phyloP scores from a whole-genome alignment of 64 coral and sea anemone genomes.

The Montipora efflorescens region DNA sequence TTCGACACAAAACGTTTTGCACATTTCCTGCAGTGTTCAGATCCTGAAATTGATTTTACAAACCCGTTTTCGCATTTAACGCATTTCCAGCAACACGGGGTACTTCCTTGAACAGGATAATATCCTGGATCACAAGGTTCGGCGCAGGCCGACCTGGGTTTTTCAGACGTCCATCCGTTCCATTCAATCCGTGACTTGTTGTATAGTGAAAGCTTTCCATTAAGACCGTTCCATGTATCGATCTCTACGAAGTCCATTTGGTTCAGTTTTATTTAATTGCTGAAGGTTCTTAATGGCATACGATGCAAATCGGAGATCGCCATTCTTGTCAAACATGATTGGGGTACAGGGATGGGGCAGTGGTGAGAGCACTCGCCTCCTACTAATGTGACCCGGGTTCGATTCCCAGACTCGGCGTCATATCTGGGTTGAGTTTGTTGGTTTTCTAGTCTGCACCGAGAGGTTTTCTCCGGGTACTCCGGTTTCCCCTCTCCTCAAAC shows the following conservation, averaged over 20 bases:
- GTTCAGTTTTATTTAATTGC: background rate
- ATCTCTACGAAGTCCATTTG: conserved; percentile 85
- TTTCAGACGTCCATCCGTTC: conserved; percentile 58
- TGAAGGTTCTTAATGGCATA: conserved; percentile 92
- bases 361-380: too few relatives aligned
- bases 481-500: too few relatives aligned
- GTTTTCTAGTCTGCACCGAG: too few relatives aligned
- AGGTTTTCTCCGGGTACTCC: too few relatives aligned
- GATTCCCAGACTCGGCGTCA: too few relatives aligned
- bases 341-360: background rate
- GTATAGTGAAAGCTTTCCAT: conserved; percentile 39
- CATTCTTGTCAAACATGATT: conserved; percentile 77
- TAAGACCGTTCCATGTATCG: conserved; percentile 73
- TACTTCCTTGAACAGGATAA: conserved; percentile 73
- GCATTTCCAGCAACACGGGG: conserved; percentile 93
- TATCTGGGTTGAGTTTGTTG: too few relatives aligned
- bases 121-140: conserved; percentile 81
- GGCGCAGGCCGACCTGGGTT: conserved; percentile 69
- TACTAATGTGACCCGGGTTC: too few relatives aligned
- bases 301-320: conserved; percentile 84
- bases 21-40: conserved; percentile 65
- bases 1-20: conserved; percentile 78
- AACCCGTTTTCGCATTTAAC: conserved; percentile 71
- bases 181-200: conserved; percentile 54
- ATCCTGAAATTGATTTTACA: conserved; percentile 68